These are phyloP conservation scores for Eulemur macaco DNA, from an alignment of 2,113 vertebrate genomes.

Conservation along the genomic window DNA sequence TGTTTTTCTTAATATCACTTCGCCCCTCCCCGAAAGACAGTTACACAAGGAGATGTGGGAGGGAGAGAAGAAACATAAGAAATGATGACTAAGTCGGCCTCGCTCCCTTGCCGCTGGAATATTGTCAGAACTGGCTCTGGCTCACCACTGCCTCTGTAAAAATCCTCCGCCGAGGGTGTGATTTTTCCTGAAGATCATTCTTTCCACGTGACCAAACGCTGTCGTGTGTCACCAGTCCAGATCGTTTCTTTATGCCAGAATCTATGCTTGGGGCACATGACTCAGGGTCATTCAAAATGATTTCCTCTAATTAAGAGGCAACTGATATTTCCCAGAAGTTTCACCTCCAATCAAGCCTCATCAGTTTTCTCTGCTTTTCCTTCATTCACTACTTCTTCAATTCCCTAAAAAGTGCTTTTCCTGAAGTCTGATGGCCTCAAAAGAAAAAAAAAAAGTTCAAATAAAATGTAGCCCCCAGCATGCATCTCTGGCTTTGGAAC, in stretches of 20 bases:
- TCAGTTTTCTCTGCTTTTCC: background rate
- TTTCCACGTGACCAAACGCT: constrained; percentile 66
- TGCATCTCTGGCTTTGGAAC: background rate
- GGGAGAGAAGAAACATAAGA: constrained; percentile 43
- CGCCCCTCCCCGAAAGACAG: constrained; percentile 58
- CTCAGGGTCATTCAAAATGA: background rate
- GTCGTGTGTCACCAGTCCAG: constrained; percentile 1
- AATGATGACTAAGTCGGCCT: constrained; percentile 60
- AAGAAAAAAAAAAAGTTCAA: background rate
- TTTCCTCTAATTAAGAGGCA: background rate
- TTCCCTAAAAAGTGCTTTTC: background rate
- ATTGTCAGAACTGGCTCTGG: constrained; percentile 26
- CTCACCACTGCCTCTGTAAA: constrained; percentile 49
- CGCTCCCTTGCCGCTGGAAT: background rate
- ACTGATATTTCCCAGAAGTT: background rate
- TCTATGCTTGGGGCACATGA: background rate
- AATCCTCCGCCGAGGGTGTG: constrained; percentile 57
- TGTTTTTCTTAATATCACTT: constrained; percentile 59
- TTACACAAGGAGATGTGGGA: constrained; percentile 73
- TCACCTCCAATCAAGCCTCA: background rate
- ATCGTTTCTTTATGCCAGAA: background rate
- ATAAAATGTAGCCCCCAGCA: background rate
- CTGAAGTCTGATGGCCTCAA: background rate
- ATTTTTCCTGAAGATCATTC: constrained; percentile 76
- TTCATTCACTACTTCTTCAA: background rate